Conservation (phyloP, 1,140 invertebrate genomes). For the Lepidostoma basale region DNA sequence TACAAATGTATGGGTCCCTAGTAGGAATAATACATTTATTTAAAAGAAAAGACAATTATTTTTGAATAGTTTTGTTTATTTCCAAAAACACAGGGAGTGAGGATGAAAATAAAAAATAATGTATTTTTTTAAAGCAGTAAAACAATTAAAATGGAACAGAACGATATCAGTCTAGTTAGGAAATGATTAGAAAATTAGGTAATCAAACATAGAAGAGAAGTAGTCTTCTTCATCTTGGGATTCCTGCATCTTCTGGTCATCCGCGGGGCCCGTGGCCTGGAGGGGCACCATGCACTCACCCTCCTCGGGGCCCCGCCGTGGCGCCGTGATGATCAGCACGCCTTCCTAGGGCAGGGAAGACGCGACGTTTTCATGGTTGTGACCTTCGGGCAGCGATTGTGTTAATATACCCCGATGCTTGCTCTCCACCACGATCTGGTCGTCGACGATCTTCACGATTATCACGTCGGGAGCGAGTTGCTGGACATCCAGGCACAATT, state of each 20-base stretch:
- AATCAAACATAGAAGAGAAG: background rate
- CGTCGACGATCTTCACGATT: conserved; percentile 78
- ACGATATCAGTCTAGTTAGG: background rate
- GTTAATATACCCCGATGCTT: conserved; percentile 79
- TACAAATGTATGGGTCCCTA: no score
- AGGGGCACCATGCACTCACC: conserved; percentile 54
- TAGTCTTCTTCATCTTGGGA: background rate
- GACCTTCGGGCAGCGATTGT: conserved; percentile 73
- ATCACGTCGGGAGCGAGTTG: conserved; percentile 87
- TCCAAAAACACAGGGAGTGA: background rate
- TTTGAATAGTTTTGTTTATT: no score
- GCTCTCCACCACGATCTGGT: conserved; percentile 69
- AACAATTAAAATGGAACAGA: background rate
- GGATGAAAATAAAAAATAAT: background rate
- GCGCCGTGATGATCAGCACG: conserved; percentile 70
- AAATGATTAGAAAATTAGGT: background rate
- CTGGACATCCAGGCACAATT: conserved; percentile 80
- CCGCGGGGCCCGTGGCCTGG: conserved; percentile 48
- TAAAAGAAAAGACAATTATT: no score
- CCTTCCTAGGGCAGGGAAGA: conserved; percentile 77
- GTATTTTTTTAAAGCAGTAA: background rate
- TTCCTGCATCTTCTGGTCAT: conserved; percentile 1
- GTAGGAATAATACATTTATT: no score
- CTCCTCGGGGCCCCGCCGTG: conserved; percentile 54
- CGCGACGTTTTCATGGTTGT: conserved; percentile 66